Evolutionary conservation across 2,888 invertebrate species (phyloP), one percentile per base, ranked within the genome.

Genomic region (Microctonus hyperodae): DNA sequence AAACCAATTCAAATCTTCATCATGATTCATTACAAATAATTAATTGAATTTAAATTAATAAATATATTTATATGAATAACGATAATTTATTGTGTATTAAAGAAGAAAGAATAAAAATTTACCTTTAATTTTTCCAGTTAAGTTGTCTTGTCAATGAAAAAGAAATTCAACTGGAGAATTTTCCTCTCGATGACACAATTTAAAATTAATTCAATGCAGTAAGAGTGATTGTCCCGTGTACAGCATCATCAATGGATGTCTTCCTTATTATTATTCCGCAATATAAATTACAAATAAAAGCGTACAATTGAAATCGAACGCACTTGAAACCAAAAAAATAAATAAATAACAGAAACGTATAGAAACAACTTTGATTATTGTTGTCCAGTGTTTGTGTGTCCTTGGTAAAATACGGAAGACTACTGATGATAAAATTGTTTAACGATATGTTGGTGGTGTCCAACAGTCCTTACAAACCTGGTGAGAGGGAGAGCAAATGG

Each of bases 401-500:
- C 62, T 62, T 62, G 62, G 51, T 16, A 53, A 62, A 53, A 11
- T 37, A 23, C 33, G 37, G 62, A 62, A 62, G 33, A 62, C 35
- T 31, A 62, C 62, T 62, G 53, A 62, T 31, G 55, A 55, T 20
- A 44, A 44, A 44, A 44, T 44, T 44, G 28, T 44, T 59, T n/a
- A 16, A 44, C 25, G 59, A 48, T 25, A 44, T 40, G 44, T 16
- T 40, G n/a, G 44, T 44, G 28, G 28, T 59, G 59, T 31, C 13
- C 55, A 33, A 25, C 35, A 51, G 23, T 62, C 35, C 33, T 62
- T 60, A 31, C 60, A 28, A 25, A 50, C 53, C 37, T 33, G 53
- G 53, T 53, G 62, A 62, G 62, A 62, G 62, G 59, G 65, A 53
- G 65, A 65, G 58, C 59, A 59, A 62, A 62, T 23, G 23, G 6